Percentiles rank a stretch among this genome's conserved stretches.
These are phyloP conservation scores for Oreohelix idahoensis DNA, from an alignment of 1,140 invertebrate species.

Conservation along the genomic window DNA sequence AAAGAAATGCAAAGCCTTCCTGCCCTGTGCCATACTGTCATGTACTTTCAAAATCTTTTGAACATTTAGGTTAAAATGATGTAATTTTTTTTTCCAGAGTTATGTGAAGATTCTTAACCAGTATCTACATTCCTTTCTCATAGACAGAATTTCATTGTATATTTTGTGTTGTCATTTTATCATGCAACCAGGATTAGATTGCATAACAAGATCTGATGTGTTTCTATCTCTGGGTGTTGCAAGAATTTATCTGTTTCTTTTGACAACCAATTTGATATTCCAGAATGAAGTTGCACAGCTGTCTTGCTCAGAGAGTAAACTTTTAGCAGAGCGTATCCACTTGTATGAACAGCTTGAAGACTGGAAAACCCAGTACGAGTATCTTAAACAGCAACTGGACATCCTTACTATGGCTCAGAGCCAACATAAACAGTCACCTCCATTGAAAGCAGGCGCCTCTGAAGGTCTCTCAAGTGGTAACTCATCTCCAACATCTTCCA, in stretches of 20 bases:
- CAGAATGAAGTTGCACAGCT: conserved; percentile 45
- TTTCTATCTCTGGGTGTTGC: neutral
- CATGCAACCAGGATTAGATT: no score
- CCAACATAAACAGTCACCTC: conserved; percentile 3
- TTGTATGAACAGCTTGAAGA: conserved; percentile 45
- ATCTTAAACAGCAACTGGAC: conserved; percentile 42
- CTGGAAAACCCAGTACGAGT: conserved; percentile 40
- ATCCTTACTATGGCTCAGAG: conserved; percentile 16
- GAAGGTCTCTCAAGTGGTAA: neutral
- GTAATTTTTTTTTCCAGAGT: no score
- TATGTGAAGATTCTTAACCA: no score
- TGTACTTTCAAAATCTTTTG: no score
- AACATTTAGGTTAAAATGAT: no score
- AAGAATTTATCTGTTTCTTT: neutral
- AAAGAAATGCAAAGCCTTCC: no score
- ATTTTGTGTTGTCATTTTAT: no score
- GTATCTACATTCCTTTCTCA: no score
- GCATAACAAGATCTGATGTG: no score
- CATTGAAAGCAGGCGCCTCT: neutral
- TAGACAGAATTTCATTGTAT: no score
- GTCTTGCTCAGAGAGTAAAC: conserved; percentile 28
- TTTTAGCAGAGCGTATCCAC: conserved; percentile 33
- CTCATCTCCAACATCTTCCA: neutral
- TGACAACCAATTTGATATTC: conserved; percentile 18
- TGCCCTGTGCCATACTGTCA: no score